Conservation (phyloP, 2,888 invertebrate genomes). For the Temnothorax rugatulus region DNA sequence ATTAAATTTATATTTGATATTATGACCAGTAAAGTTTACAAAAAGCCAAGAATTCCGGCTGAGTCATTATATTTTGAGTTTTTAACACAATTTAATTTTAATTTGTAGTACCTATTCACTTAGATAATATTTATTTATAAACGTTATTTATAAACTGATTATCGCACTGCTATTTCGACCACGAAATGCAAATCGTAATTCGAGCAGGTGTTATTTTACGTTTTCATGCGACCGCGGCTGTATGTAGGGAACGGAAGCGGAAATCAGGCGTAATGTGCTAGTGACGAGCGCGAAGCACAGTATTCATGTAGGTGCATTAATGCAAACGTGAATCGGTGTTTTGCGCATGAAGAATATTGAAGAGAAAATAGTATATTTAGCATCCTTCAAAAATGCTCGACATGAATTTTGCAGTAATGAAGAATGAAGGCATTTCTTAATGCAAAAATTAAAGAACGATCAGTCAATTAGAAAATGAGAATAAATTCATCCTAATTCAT, state of each 20-base stretch:
- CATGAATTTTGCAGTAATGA: not conserved
- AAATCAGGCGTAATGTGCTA: slow-evolving; percentile 71
- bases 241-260: slow-evolving; percentile 69
- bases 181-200: slow-evolving; percentile 42
- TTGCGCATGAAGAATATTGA: not conserved
- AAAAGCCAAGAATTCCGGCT: not conserved
- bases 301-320: slow-evolving; percentile 46
- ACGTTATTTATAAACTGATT: not conserved
- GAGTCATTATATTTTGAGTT: not conserved
- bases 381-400: not conserved
- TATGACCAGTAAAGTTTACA: not conserved
- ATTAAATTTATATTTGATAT: not conserved
- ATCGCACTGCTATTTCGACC: not conserved
- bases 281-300: slow-evolving; percentile 25
- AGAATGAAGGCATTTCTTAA: not conserved
- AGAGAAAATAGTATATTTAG: not conserved
- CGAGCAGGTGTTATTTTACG: slow-evolving; percentile 66
- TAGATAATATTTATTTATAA: not conserved
- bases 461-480: not conserved
- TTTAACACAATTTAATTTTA: not conserved
- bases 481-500: not conserved
- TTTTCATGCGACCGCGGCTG: slow-evolving; percentile 44
- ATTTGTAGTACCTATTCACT: not conserved
- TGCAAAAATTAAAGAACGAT: not conserved
- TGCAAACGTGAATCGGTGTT: slow-evolving; percentile 16